A percentile compares a stretch with the other conserved stretches of the same genome.
These are phyloP conservation scores for Sebastes cheni DNA, from an alignment of 2,797 vertebrate genomes.

Conservation along the genomic window DNA sequence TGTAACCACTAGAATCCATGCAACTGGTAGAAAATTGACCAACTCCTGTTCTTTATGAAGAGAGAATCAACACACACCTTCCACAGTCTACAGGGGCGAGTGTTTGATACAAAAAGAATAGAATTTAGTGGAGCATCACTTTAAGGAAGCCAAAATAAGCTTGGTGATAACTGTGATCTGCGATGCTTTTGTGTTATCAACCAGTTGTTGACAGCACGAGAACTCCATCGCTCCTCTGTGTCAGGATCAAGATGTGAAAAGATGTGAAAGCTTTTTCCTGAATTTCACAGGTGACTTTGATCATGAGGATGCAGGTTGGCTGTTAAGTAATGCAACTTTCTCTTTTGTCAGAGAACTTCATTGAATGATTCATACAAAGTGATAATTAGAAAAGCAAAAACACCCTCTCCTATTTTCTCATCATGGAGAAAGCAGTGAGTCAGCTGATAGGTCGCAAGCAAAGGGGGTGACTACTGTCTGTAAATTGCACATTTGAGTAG, in stretches of 20 bases:
- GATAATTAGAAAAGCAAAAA: slow-evolving; percentile 40
- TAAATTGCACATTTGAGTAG: slow-evolving; percentile 6
- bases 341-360: slow-evolving; percentile 11
- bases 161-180: not conserved
- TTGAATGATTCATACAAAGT: slow-evolving; percentile 24
- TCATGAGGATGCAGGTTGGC: not conserved
- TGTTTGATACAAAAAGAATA: not conserved
- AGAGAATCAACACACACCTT: not conserved
- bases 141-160: not conserved
- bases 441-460: not conserved
- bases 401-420: slow-evolving; percentile 1
- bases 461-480: not conserved
- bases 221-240: not conserved
- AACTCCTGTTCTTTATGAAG: not conserved
- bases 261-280: not conserved
- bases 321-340: not conserved
- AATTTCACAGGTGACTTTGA: slow-evolving; percentile 18
- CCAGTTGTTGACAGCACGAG: not conserved
- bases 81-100: not conserved
- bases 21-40: not conserved
- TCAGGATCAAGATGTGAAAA: not conserved
- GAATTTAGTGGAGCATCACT: not conserved
- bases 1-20: not conserved
- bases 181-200: not conserved
- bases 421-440: not conserved